Percentiles rank a stretch among this genome's conserved stretches.
Evolutionary conservation across 2,113 vertebrate genomes (phyloP).

Genomic region (Aspidoscelis tigris): DNA sequence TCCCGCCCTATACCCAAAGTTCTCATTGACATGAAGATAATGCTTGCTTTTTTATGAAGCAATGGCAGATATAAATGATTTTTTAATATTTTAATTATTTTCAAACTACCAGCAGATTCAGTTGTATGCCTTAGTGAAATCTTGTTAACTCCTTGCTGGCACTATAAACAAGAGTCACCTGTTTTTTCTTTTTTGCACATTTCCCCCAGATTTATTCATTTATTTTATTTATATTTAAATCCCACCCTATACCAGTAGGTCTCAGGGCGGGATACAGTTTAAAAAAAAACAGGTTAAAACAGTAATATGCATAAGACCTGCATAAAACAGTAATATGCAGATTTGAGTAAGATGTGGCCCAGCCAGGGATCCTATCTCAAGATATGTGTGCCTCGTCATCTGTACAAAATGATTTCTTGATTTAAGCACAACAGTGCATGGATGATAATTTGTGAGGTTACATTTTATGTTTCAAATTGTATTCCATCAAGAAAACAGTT

Average conservation of each 20-base stretch:
- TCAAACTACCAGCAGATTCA: background rate
- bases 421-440: conserved; percentile 20
- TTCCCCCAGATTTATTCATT: accelerated
- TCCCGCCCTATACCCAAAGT: too few relatives aligned
- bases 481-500: background rate
- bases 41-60: accelerated
- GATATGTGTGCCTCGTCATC: conserved; percentile 4
- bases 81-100: background rate
- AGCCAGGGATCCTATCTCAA: background rate
- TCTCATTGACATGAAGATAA: too few relatives aligned
- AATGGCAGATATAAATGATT: background rate
- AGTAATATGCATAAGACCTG: too few relatives aligned
- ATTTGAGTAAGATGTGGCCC: background rate
- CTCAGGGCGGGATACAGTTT: too few relatives aligned
- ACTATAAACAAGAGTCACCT: background rate
- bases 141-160: accelerated
- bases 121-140: accelerated
- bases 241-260: too few relatives aligned
- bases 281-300: too few relatives aligned
- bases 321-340: too few relatives aligned
- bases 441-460: conserved; percentile 16
- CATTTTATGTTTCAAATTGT: background rate
- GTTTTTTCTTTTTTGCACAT: background rate
- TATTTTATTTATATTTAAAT: too few relatives aligned
- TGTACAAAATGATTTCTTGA: conserved; percentile 8